Evolutionary conservation across 2,888 invertebrate genomes (phyloP), one percentile per base, ranked within the genome.

Genomic region (Muscina levida): DNA sequence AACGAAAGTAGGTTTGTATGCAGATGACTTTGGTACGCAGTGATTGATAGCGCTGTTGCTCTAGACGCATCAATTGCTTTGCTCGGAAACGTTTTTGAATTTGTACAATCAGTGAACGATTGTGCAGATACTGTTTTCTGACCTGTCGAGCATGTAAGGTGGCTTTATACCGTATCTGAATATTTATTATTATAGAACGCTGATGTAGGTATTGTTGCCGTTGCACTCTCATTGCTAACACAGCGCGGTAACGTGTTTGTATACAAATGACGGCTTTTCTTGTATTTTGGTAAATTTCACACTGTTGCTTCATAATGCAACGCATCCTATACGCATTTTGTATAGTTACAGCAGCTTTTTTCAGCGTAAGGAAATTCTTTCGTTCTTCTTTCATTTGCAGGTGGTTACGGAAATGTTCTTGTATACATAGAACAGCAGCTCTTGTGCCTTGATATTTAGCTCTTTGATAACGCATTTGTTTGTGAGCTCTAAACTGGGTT

Each of bases 1-100:
- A 87, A 70, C 91, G 89, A 84, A 88, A 91, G 46, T 86, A 85
- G 73, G 83, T 85, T 81, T 92, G 92, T 66, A 92, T 85, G 1
- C 83, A 85, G 19, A 84, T 82, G 2, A 85, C 15, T 70, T 31
- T 5, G 1, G 74, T 19, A 39, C 77, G 57, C 31, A 70, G 15
- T n/a, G 84, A 2, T 10, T 42, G 22, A 75, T 85, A 90, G 11
- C 84, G 44, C 0, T 39, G 24, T 0, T 85, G 85, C n/a, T 79
- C 75, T 0, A 39, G 37, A 11, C 83, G 79, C 89, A 89, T 90
- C 13, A 77, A 62, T 2, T 62, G 82, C 15, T 83, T 85, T 0
- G 88, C 88, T 6, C 89, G 87, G 73, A 85, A 89, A 77, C 80
- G 86, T 2, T 84, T 85, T 76, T 91, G 91, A 11, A 91, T 79